Base-by-base conservation (phyloP, 2,888 invertebrate genomes). In the Cyclophora punctaria region DNA sequence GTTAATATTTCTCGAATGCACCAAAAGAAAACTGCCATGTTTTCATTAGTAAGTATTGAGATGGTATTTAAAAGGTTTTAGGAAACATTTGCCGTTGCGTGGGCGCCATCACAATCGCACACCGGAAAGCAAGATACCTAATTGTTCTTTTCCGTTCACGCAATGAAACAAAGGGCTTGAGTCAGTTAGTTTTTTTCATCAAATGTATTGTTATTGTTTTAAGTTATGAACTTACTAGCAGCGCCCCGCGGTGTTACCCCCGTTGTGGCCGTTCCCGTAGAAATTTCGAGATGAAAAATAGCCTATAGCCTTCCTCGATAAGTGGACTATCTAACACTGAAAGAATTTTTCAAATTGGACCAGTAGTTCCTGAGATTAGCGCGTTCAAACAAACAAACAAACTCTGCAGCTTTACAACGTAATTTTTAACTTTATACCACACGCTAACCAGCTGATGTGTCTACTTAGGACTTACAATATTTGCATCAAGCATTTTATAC, bases 71-170 rank as follows among this genome's bases (percentile, higher is more conserved):
- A 35, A 46, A 41, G 37, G 1, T 37, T 37, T 37, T 37, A 49
- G 44, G 7, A 48, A 47, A 54, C 45, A 46, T 48, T 50, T 49
- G 45, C 47, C 48, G 48, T 48, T 49, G 37, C 37, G 37, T 51
- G 55, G 49, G 55, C 49, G 5, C 5, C 47, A 49, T 48, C 47
- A 44, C 33, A n/a, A 37, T 52, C 49, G 46, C 48, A 41, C 46
- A 53, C 50, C 57, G 60, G 53, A 59, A 66, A 64, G 66, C 63
- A 67, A 71, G 69, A 71, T 66, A 67, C 56, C 64, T 72, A 75
- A 74, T 71, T 66, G 69, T 70, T 66, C 64, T 53, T 60, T 70
- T 70, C 68, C 68, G 71, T 68, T 73, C 67, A 61, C 61, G 63
- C 59, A 51, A 45, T 48, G 54, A 65, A 71, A 73, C 72, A 74